Conservation (phyloP, 2,797 vertebrate genomes). For the Bucorvus abyssinicus region DNA sequence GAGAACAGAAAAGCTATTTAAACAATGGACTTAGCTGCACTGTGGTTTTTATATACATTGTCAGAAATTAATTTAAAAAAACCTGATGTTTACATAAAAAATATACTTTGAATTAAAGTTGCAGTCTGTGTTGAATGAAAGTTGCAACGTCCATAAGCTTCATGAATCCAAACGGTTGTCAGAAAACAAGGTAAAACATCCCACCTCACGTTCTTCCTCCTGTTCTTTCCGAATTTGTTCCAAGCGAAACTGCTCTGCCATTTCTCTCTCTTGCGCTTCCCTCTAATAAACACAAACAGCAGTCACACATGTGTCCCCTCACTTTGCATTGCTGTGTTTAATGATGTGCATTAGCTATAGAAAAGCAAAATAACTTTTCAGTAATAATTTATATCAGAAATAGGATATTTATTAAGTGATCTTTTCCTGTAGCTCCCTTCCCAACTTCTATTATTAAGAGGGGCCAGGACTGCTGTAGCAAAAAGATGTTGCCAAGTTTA, state of each 20-base stretch:
- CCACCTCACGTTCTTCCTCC: slow-evolving; percentile 96
- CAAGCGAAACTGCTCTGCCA: slow-evolving; percentile 95
- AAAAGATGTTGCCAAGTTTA: neutral
- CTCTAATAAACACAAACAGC: slow-evolving; percentile 79
- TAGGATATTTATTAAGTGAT: neutral
- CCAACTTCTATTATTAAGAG: neutral
- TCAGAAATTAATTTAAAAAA: neutral
- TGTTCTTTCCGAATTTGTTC: slow-evolving; percentile 95
- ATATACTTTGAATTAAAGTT: neutral
- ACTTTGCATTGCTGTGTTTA: neutral
- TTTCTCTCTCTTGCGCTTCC: slow-evolving; percentile 96
- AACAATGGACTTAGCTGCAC: neutral
- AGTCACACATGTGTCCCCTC: neutral
- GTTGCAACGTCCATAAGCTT: neutral
- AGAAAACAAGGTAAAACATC: slow-evolving; percentile 12
- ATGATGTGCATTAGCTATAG: neutral
- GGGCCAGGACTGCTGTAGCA: neutral
- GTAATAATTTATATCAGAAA: neutral
- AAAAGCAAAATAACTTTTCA: neutral
- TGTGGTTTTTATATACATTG: neutral
- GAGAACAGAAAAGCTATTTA: neutral
- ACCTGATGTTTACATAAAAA: neutral
- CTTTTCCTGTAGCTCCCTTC: neutral
- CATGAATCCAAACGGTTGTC: neutral
- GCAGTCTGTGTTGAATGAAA: neutral